Evolutionary conservation across 1,140 invertebrate species (phyloP).

Genomic region (Armadillidium nasatum): DNA sequence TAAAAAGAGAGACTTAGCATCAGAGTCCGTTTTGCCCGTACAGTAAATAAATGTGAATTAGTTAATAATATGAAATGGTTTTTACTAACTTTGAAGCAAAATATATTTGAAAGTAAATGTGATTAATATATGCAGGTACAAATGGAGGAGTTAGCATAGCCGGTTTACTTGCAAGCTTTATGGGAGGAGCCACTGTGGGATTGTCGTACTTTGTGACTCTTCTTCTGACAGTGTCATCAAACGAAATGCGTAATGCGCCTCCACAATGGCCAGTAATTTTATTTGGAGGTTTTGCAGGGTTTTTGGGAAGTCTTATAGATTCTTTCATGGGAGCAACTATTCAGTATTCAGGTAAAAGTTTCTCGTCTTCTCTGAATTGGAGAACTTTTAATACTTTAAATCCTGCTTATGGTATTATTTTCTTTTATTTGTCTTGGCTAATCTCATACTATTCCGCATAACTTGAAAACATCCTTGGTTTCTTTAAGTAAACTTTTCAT

Average conservation of each 20-base stretch:
- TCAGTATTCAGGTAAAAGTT: conserved; percentile 41
- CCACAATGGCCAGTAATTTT: conserved; percentile 67
- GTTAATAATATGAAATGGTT: too few species aligned
- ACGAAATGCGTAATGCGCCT: conserved; percentile 27
- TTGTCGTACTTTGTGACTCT: conserved; percentile 37
- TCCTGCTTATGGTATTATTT: background rate
- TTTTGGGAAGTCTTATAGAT: conserved; percentile 76
- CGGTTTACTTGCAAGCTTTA: conserved; percentile 41
- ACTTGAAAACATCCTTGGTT: too few species aligned
- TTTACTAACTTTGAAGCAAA: too few species aligned
- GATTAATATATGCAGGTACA: too few species aligned
- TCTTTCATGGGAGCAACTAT: conserved; percentile 69
- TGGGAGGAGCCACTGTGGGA: conserved; percentile 40
- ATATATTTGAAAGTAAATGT: too few species aligned
- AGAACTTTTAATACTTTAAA: too few species aligned
- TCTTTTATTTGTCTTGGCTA: conserved; percentile 5
- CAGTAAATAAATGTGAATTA: too few species aligned
- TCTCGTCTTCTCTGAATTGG: background rate
- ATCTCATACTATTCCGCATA: too few species aligned
- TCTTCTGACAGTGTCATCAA: conserved; percentile 16
- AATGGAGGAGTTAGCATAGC: conserved; percentile 40
- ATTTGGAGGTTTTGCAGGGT: conserved; percentile 64
- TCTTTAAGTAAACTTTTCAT: too few species aligned
- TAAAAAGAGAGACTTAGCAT: too few species aligned
- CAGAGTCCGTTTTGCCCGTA: too few species aligned